These are phyloP conservation scores for Muscicapa adusta DNA, from an alignment of 2,113 vertebrate genomes.

Conservation along the genomic window DNA sequence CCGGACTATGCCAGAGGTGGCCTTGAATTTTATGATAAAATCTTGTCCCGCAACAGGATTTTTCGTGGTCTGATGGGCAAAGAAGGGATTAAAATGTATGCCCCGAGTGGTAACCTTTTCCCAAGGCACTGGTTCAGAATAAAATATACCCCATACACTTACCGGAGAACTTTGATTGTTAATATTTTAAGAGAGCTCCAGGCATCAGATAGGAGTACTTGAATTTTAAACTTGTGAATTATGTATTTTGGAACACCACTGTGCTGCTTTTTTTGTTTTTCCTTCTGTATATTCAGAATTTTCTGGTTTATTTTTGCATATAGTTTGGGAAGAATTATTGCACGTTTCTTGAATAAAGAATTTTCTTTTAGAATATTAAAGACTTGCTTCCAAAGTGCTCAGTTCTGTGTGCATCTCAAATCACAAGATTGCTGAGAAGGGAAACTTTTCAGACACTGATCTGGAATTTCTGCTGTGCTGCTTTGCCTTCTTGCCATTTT, in stretches of 20 bases:
- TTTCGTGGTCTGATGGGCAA: constrained; percentile 84
- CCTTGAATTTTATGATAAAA: constrained; percentile 91
- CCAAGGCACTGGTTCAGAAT: constrained; percentile 81
- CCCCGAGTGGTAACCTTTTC: constrained; percentile 85
- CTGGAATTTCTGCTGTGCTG: not conserved
- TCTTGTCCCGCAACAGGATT: constrained; percentile 81
- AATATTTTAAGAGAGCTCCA: constrained; percentile 70
- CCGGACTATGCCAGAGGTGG: constrained; percentile 81
- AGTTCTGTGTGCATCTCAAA: constrained; percentile 37
- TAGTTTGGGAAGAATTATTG: not conserved
- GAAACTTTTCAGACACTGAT: not conserved
- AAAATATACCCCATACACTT: constrained; percentile 86
- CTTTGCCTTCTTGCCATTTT: not conserved
- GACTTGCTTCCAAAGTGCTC: not conserved
- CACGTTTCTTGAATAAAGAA: constrained; percentile 29
- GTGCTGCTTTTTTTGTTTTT: not conserved
- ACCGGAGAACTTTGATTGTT: constrained; percentile 80
- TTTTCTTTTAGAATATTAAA: constrained; percentile 53
- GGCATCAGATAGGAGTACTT: not conserved
- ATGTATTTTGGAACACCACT: constrained; percentile 29
- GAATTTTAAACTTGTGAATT: constrained; percentile 58
- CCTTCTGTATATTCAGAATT: not conserved
- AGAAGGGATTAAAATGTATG: constrained; percentile 79
- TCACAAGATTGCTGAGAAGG: not conserved
- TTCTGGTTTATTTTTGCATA: constrained; percentile 20